Evolutionary conservation across 2,113 vertebrate genomes (phyloP).

Genomic region (Puma concolor): DNA sequence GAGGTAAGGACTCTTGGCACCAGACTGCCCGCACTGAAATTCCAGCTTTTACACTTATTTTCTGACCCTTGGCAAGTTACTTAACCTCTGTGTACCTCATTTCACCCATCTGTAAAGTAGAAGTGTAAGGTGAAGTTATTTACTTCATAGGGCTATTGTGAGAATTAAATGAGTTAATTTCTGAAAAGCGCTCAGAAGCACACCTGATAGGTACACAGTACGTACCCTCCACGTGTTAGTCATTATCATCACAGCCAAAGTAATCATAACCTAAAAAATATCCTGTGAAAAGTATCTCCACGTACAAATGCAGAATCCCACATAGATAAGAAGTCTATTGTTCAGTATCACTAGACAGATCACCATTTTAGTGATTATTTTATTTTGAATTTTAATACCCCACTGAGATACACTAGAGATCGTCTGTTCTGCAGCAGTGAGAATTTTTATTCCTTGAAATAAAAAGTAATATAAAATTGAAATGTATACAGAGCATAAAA

Average conservation of each 20-base stretch:
- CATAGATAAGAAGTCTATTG: not conserved
- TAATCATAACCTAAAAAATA: not conserved
- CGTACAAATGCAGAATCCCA: conserved; percentile 1
- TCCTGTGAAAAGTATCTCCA: not conserved
- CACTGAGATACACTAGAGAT: not conserved
- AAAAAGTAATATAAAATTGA: conserved; percentile 26
- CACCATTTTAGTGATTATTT: not conserved
- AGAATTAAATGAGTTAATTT: conserved; percentile 30
- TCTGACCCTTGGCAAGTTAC: not conserved
- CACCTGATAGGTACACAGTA: not conserved
- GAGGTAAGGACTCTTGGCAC: not conserved
- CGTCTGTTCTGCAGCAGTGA: not conserved
- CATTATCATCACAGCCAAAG: not conserved
- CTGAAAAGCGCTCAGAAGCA: not conserved
- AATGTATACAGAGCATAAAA: conserved; percentile 29
- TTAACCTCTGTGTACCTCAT: not conserved
- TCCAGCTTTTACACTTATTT: not conserved
- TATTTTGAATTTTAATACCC: conserved; percentile 50
- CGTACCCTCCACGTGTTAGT: not conserved
- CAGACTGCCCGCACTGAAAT: not conserved
- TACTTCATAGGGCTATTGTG: not conserved
- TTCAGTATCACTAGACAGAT: not conserved
- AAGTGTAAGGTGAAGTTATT: not conserved
- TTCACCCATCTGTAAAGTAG: not conserved
- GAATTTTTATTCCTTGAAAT: conserved; percentile 9